Conservation (phyloP, 2,888 invertebrate species). For the Synanthedon myopaeformis region DNA sequence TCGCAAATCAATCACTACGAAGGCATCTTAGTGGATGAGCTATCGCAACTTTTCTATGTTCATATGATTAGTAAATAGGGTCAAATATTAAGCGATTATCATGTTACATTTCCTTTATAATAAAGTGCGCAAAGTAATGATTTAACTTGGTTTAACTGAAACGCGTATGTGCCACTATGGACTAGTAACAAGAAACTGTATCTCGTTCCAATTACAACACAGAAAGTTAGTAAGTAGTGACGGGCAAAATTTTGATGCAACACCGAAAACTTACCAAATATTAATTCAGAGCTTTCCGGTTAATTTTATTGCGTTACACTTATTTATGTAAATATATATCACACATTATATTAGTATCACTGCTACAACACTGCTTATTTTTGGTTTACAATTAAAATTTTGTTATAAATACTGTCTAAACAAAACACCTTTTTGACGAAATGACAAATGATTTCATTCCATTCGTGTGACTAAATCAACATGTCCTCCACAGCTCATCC, state of each 20-base stretch:
- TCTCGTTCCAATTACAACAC: constrained; percentile 25
- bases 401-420: constrained; percentile 50
- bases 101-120: neutral
- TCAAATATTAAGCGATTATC: neutral
- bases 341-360: constrained; percentile 53
- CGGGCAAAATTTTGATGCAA: constrained; percentile 42
- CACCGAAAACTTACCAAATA: constrained; percentile 54
- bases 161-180: neutral
- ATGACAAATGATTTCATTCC: constrained; percentile 54
- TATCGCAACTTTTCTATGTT: neutral
- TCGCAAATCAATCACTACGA: constrained; percentile 17
- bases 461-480: constrained; percentile 62
- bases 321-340: constrained; percentile 44
- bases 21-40: neutral
- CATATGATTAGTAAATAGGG: neutral
- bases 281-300: constrained; percentile 33
- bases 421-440: constrained; percentile 62
- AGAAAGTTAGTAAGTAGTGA: constrained; percentile 33
- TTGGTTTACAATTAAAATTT: constrained; percentile 45
- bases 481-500: constrained; percentile 60
- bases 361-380: constrained; percentile 46
- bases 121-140: neutral
- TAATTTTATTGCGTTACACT: constrained; percentile 38
- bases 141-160: neutral
- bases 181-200: constrained; percentile 16